phyloP scores from a whole-genome alignment of 2,113 vertebrate genomes.

The Promerops cafer region DNA sequence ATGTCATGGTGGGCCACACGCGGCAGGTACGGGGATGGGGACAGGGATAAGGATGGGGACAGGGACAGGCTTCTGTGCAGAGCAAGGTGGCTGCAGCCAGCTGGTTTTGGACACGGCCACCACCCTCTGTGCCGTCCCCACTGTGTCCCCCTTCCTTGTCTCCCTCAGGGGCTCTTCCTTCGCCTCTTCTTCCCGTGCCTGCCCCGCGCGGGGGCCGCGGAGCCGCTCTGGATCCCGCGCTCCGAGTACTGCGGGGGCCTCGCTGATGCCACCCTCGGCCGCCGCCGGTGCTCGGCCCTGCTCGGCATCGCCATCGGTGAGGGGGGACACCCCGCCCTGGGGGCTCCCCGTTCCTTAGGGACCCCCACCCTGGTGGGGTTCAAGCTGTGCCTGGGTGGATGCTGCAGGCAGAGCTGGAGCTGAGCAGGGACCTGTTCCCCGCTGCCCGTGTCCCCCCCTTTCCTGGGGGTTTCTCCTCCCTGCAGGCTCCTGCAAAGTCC shows the following conservation, averaged over 20 bases:
- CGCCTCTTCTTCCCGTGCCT: slow-evolving; percentile 75
- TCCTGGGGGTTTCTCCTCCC: neutral
- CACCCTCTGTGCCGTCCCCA: neutral
- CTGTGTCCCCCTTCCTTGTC: neutral
- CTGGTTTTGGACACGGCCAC: neutral
- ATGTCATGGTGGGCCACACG: slow-evolving; percentile 70
- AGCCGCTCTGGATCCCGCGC: slow-evolving; percentile 69
- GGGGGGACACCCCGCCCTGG: neutral
- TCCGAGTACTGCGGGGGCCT: slow-evolving; percentile 63
- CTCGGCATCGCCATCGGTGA: slow-evolving; percentile 67
- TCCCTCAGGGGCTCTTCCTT: slow-evolving; percentile 72
- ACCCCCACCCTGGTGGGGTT: neutral
- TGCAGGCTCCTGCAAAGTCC: slow-evolving; percentile 61
- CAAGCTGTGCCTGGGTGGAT: accelerated
- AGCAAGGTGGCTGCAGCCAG: neutral
- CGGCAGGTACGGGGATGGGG: slow-evolving; percentile 38
- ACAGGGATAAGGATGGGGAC: accelerated
- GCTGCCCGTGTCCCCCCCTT: accelerated
- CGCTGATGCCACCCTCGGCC: slow-evolving; percentile 13
- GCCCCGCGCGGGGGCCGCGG: neutral
- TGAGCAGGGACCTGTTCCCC: neutral
- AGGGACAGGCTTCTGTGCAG: accelerated
- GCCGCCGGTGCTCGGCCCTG: slow-evolving; percentile 45
- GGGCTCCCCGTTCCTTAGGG: neutral
- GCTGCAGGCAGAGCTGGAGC: neutral